A percentile compares a stretch with the other conserved stretches of the same genome.
Conservation (phyloP, 2,888 invertebrate genomes). For the Marronus borbonicus region DNA sequence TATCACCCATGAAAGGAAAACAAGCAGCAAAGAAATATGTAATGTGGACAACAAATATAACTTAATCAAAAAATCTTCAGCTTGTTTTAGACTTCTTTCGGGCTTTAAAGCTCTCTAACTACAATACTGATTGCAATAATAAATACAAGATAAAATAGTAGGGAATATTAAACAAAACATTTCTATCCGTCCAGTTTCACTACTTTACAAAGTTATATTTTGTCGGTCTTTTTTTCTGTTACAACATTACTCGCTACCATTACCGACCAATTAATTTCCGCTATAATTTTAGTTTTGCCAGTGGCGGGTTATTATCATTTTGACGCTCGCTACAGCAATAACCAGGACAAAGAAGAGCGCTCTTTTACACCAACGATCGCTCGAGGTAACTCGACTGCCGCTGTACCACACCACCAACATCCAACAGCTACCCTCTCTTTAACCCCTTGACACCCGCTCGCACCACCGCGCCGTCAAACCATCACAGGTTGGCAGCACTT, state of each 20-base stretch:
- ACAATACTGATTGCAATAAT: too few relatives aligned
- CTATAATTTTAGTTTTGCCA: constrained; percentile 59
- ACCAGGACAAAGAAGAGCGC: constrained; percentile 72
- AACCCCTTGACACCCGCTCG: constrained; percentile 73
- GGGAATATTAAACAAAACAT: constrained; percentile 25
- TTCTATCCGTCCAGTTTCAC: constrained; percentile 43
- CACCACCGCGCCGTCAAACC: constrained; percentile 71
- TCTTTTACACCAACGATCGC: constrained; percentile 73
- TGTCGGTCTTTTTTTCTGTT: constrained; percentile 17
- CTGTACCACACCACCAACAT: constrained; percentile 70
- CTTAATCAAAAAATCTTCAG: too few relatives aligned
- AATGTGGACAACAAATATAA: too few relatives aligned
- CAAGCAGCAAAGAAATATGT: too few relatives aligned
- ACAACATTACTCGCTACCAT: constrained; percentile 33
- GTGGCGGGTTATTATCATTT: constrained; percentile 67
- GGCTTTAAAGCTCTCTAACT: too few relatives aligned
- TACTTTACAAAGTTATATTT: neutral
- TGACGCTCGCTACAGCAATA: constrained; percentile 64
- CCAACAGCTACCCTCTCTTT: constrained; percentile 68
- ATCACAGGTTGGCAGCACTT: constrained; percentile 76
- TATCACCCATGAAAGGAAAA: too few relatives aligned
- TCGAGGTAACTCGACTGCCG: constrained; percentile 67
- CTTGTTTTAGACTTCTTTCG: too few relatives aligned
- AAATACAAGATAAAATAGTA: neutral
- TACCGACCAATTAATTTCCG: constrained; percentile 50